Evolutionary conservation across 1,140 invertebrate species (phyloP), one percentile per base, ranked within the genome.

Genomic region (Heterodera schachtii): DNA sequence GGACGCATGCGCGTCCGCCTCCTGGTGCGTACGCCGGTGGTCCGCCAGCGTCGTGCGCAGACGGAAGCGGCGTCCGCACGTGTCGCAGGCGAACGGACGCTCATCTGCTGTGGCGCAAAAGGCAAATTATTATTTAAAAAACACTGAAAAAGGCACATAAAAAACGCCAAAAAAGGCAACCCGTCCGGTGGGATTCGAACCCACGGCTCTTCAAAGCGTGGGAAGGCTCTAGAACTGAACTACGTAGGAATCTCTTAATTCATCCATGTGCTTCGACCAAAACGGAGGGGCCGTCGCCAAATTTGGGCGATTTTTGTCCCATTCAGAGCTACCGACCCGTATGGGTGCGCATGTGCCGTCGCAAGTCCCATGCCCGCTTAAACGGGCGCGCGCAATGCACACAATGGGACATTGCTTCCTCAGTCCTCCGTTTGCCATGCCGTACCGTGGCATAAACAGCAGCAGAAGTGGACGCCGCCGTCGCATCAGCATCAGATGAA

Each of bases 61-160:
- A 41, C 64, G 64, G 16, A 78, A 78, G 5, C 64, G 49, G 21
- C 44, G 31, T 16, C 7, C 66, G 44, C 77, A 78, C n/a, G 66
- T 19, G 21, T 47, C 46, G 70, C 77, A 78, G 1, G 31, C 70
- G 13, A 78, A 78, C 3, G 77, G 77, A 69, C 77, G 77, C 70
- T 64, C 77, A 41, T 64, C 77, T 78, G 31, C 57, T 31, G 31
- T n/a, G 31, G 31, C 31, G 31, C 31, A 31, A 31, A 7, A 19
- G 3, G 13, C 57, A 60, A 75, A 75, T 57, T 57, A n/a, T 75
- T n/a, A 21, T 47, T 9, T n/a, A n/a, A n/a, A 75, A 75, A 52
- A 77, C 0, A 3, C 43, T 44, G 16, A n/a, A 31, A 31, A 31
- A 31, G 31, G 31, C 31, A 31, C 31, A 1, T 1, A 31, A 31